phyloP scores from a whole-genome alignment of 2,888 invertebrate genomes.

The Clepsis dumicolana region DNA sequence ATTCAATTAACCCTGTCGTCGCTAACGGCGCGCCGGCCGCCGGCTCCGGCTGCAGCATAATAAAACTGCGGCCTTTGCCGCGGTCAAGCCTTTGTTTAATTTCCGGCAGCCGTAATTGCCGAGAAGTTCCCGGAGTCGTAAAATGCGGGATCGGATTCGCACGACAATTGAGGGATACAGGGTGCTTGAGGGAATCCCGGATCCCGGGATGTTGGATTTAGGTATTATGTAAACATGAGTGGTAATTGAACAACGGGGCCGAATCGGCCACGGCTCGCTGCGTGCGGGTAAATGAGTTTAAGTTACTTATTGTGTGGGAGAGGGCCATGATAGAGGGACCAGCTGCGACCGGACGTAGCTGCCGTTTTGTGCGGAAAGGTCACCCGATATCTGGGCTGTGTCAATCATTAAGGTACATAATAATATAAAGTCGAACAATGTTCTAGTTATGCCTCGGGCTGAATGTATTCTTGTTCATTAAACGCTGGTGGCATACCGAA shows the following conservation, averaged over 20 bases:
- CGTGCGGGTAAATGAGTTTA: slow-evolving; percentile 36
- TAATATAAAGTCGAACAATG: slow-evolving; percentile 15
- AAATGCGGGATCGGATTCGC: slow-evolving; percentile 45
- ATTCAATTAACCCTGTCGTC: slow-evolving; percentile 34
- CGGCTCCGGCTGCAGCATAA: slow-evolving; percentile 36
- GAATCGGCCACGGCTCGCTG: slow-evolving; percentile 31
- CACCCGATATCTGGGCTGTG: slow-evolving; percentile 26
- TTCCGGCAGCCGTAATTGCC: slow-evolving; percentile 62
- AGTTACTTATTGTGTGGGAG: slow-evolving; percentile 27
- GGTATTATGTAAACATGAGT: slow-evolving; percentile 46
- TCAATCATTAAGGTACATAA: slow-evolving; percentile 26
- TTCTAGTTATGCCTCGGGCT: not conserved
- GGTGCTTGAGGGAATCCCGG: slow-evolving; percentile 29
- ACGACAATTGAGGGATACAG: slow-evolving; percentile 38
- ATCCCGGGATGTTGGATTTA: slow-evolving; percentile 35
- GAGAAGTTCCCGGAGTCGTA: slow-evolving; percentile 54
- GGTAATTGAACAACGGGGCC: slow-evolving; percentile 41
- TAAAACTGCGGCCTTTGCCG: slow-evolving; percentile 45
- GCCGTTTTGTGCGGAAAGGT: slow-evolving; percentile 24
- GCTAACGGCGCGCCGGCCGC: slow-evolving; percentile 24
- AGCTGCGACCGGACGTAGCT: slow-evolving; percentile 9
- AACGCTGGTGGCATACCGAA: not conserved
- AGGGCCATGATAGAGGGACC: slow-evolving; percentile 1
- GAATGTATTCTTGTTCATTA: slow-evolving; percentile 10
- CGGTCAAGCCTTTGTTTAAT: slow-evolving; percentile 65